These are phyloP conservation scores for Tanytarsus gracilentus DNA, from an alignment of 2,888 invertebrate species.

Conservation along the genomic window DNA sequence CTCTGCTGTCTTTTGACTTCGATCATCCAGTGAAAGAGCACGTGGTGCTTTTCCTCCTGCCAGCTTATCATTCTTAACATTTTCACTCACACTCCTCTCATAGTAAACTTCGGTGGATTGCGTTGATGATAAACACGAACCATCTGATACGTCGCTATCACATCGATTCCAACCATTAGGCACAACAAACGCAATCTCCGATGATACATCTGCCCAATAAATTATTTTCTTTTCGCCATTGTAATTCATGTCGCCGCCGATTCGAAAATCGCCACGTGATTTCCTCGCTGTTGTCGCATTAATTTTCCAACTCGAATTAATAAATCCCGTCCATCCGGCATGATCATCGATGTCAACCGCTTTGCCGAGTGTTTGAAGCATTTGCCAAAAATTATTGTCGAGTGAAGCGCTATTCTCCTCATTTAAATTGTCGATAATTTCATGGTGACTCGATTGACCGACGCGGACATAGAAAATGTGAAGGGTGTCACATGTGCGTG, in stretches of 20 bases:
- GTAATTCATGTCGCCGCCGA: constrained; percentile 57
- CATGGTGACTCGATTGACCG: constrained; percentile 65
- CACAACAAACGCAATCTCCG: constrained; percentile 92
- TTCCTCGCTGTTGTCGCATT: constrained; percentile 31
- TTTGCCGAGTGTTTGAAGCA: constrained; percentile 71
- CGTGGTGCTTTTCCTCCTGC: constrained; percentile 50
- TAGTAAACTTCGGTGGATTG: constrained; percentile 43
- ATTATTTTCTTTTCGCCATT: constrained; percentile 78
- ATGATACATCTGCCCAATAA: constrained; percentile 92
- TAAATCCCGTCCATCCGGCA: constrained; percentile 91
- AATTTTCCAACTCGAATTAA: constrained; percentile 73
- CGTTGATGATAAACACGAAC: constrained; percentile 43
- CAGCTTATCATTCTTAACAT: constrained; percentile 29
- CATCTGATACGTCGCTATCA: constrained; percentile 44
- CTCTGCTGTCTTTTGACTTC: constrained; percentile 49
- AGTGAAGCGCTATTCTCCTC: constrained; percentile 40
- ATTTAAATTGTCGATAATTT: constrained; percentile 56
- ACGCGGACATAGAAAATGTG: constrained; percentile 90
- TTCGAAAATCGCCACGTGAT: constrained; percentile 35
- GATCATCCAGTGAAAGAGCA: constrained; percentile 61
- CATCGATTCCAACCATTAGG: constrained; percentile 54
- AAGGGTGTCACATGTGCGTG: constrained; percentile 81
- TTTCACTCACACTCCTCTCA: constrained; percentile 51
- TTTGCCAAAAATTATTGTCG: constrained; percentile 50
- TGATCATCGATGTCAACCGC: constrained; percentile 77